A percentile compares a stretch with the other conserved stretches of the same genome.
Evolutionary conservation across 2,888 invertebrate species (phyloP).

Genomic region (Standfussiana lucernea): DNA sequence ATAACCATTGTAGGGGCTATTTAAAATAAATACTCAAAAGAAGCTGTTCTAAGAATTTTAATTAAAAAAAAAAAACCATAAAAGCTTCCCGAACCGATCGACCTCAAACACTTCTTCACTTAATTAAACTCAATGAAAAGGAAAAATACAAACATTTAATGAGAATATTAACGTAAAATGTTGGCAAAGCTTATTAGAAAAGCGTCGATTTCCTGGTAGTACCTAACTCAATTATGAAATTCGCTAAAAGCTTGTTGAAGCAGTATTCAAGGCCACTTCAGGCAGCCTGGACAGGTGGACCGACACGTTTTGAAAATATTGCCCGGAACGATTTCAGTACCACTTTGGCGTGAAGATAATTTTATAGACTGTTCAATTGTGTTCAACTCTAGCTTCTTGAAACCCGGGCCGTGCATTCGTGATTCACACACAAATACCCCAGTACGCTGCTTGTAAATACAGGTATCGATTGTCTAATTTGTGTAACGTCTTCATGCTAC

Average conservation of each 20-base stretch:
- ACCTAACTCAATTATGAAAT: constrained; percentile 67
- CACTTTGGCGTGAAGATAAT: neutral
- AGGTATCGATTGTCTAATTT: constrained; percentile 41
- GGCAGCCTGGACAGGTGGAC: constrained; percentile 10
- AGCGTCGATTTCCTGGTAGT: constrained; percentile 48
- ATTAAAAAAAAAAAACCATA: constrained; percentile 31
- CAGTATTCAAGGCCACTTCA: constrained; percentile 14
- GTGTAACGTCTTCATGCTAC: constrained; percentile 37
- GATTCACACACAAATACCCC: constrained; percentile 1
- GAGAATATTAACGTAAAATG: constrained; percentile 42
- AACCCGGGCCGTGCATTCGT: neutral
- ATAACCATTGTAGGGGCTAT: neutral
- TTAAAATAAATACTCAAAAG: constrained; percentile 11
- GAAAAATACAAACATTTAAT: constrained; percentile 51
- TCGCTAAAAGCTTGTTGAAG: constrained; percentile 64
- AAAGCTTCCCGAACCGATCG: constrained; percentile 37
- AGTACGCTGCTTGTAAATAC: constrained; percentile 5
- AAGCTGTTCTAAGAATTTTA: constrained; percentile 11
- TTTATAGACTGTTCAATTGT: constrained; percentile 9
- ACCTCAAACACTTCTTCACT: constrained; percentile 57
- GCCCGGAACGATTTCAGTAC: constrained; percentile 7
- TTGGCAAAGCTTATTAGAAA: constrained; percentile 50
- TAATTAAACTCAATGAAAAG: constrained; percentile 48
- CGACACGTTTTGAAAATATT: constrained; percentile 15
- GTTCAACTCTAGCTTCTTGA: constrained; percentile 21